A percentile compares a stretch with the other conserved stretches of the same genome.
phyloP scores from a whole-genome alignment of 1,140 invertebrate species.

The Ips nitidus region DNA sequence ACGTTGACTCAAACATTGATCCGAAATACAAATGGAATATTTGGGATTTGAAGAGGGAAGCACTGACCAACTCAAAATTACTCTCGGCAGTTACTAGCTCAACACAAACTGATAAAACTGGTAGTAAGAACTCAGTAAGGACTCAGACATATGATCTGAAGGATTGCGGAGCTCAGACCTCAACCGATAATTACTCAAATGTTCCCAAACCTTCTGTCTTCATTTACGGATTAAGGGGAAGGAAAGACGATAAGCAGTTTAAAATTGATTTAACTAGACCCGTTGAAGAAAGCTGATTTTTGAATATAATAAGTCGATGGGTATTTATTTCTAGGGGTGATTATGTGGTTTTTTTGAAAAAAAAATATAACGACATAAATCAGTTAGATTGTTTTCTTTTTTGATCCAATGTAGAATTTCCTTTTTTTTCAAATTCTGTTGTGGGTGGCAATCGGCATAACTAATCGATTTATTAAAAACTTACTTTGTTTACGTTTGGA shows the following conservation, averaged over 20 bases:
- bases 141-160: conserved; percentile 58
- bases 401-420: too few relatives aligned
- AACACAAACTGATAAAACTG: conserved; percentile 62
- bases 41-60: conserved; percentile 66
- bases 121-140: conserved; percentile 55
- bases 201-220: conserved; percentile 55
- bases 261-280: conserved; percentile 48
- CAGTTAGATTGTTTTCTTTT: too few relatives aligned
- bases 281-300: conserved; percentile 39
- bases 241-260: conserved; percentile 53
- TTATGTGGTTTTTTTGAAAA: too few relatives aligned
- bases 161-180: conserved; percentile 57
- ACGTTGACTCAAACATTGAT: conserved; percentile 65
- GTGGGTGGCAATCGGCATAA: too few relatives aligned
- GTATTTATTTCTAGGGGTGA: too few relatives aligned
- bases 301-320: too few relatives aligned
- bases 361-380: too few relatives aligned
- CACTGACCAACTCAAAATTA: conserved; percentile 52
- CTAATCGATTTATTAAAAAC: too few relatives aligned
- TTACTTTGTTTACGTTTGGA: too few relatives aligned
- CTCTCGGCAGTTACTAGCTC: conserved; percentile 60
- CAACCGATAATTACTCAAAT: conserved; percentile 56
- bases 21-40: conserved; percentile 73
- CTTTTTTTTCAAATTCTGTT: too few relatives aligned
- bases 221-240: conserved; percentile 60